Base-by-base conservation (phyloP, 2,113 vertebrate genomes). In the Calidris pygmaea region DNA sequence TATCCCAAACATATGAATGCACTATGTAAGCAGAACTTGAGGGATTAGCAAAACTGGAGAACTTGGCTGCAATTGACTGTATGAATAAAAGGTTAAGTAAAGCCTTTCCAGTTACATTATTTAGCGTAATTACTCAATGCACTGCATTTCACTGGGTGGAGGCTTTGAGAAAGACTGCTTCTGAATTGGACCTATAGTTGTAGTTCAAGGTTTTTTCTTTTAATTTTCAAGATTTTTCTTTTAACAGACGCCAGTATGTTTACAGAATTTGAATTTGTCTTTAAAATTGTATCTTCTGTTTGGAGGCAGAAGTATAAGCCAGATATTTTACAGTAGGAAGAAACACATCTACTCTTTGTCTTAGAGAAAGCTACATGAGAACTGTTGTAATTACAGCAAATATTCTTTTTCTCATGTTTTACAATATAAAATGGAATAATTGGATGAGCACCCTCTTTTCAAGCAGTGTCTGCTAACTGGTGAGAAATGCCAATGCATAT, bases 31-130 rank as follows among this genome's bases (percentile, higher is more conserved):
- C 79, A 96, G 84, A 71, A 94, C 71, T 73, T 45, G 60, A 90
- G 88, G 52, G 95, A 96, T 98, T 94, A 97, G 62, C 73, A 89
- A 70, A 95, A 84, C 53, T 65, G 45, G 78, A 93, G 92, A 96
- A 60, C 41, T 93, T 96, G 93, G 81, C 91, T 97, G 47, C 91
- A 85, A 41, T 83, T 95, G 70, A 68, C 58, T 59, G 7, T 50
- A 89, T 82, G 72, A 93, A 79, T 92, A 96, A 96, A 97, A 97
- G 74, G 81, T 96, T 92, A 92, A 96, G 52, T 63, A 85, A 95
- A 94, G 45, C n/a, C 71, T 97, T 97, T 73, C 13, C 89, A 84
- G 86, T 71, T 87, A 63, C 96, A 95, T 96, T 97, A 94, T 56
- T 62, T 81, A 87, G 55, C 35, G 67, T 93, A 96, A 87, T 87